Evolutionary conservation across 2,888 invertebrate genomes (phyloP).

Genomic region (Agrilus mali): DNA sequence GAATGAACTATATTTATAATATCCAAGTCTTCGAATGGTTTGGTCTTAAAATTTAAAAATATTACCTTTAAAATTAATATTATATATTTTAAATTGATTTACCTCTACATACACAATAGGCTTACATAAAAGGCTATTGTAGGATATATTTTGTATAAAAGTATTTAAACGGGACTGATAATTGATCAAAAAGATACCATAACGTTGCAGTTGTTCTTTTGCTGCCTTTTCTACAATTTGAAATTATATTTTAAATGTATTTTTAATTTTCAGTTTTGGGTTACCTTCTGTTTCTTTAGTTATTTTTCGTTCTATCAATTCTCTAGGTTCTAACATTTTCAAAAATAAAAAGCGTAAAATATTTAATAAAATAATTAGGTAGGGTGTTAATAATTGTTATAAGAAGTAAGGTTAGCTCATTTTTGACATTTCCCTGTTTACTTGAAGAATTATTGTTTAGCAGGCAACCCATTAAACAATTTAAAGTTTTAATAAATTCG

Average conservation of each 20-base stretch:
- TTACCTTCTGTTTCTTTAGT: slow-evolving; percentile 33
- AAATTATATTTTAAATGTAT: slow-evolving; percentile 1
- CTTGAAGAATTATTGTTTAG: too few species aligned
- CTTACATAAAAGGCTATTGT: slow-evolving; percentile 2
- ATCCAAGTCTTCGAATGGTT: slow-evolving; percentile 49
- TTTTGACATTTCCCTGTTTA: too few species aligned
- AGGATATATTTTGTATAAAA: slow-evolving; percentile 25
- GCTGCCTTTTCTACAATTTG: slow-evolving; percentile 34
- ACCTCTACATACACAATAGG: too few species aligned
- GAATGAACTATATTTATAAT: slow-evolving; percentile 63
- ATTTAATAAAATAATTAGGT: too few species aligned
- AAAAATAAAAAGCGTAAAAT: too few species aligned
- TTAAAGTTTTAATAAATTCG: too few species aligned
- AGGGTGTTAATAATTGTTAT: too few species aligned
- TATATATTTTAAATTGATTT: too few species aligned
- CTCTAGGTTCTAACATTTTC: slow-evolving; percentile 28
- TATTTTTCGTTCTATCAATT: slow-evolving; percentile 27
- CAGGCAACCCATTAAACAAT: too few species aligned
- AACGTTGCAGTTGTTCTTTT: slow-evolving; percentile 39
- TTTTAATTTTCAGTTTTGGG: slow-evolving; percentile 1
- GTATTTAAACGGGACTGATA: slow-evolving; percentile 26
- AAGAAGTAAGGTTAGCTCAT: too few species aligned
- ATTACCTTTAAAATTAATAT: slow-evolving; percentile 20
- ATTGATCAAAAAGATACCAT: slow-evolving; percentile 39
- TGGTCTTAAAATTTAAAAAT: slow-evolving; percentile 19